Base-by-base conservation (phyloP, 2,797 vertebrate genomes). In the Coregonus ussuriensis region DNA sequence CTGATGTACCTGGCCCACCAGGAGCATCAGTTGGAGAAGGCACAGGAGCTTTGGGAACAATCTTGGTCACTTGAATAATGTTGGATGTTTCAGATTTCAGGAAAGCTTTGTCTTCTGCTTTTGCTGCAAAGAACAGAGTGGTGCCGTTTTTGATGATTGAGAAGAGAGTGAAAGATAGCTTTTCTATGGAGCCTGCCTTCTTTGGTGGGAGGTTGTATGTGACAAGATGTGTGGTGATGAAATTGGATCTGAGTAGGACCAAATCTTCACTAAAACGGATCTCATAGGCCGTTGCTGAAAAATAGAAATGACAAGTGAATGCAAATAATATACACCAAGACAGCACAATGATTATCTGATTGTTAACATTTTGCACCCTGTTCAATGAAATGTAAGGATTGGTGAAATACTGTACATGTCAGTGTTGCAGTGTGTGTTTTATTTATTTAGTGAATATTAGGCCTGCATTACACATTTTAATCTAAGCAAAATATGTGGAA, bases 251-350 rank as follows among this genome's bases (percentile, higher is more conserved):
- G 81, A 93, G 77, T 15, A 74, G 69, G 47, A 73, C 72, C n/a
- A 90, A 83, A 77, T 59, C 87, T 77, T 79, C 65, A 73, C 92
- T 91, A 83, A 88, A 89, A 83, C 87, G 88, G 79, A 94, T 89
- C 84, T 94, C 91, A 75, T 93, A 94, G 76, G 79, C 86, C 77
- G 81, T 59, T 41, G 89, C 91, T 94, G 85, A 86, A 89, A 82
- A 1, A 35, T 73, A 72, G 33, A 25, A 35, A 63, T 69, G 59
- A 31, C 21, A 76, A 9, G 13, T 41, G 13, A 21, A 72, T 68
- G 21, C 18, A 9, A 14, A 18, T 3, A 25, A 25, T 25, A 25
- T 59, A 56, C 4, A 56, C 54, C 16, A 18, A 59, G 56, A 59
- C 18, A 59, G 56, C n/a, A 59, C 56, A n/a, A 6, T 59, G 18